phyloP scores from a whole-genome alignment of 2,888 invertebrate species.

The Drosophila phalerata region DNA sequence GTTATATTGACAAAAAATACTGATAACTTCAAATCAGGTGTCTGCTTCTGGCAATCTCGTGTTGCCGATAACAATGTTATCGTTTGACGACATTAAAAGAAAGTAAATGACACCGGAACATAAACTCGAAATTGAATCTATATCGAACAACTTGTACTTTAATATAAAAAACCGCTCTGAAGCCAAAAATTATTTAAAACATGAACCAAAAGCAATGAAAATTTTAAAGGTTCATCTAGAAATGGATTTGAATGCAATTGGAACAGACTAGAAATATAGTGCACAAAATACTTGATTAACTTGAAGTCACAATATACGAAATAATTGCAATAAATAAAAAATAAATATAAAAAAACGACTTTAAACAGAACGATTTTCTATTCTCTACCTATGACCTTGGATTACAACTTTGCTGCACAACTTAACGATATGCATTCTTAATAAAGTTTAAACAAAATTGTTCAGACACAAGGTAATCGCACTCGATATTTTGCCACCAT shows the following conservation, averaged over 20 bases:
- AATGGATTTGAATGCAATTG: neutral
- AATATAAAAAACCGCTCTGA: too few relatives aligned
- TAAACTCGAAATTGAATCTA: neutral
- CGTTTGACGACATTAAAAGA: neutral
- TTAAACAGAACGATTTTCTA: neutral
- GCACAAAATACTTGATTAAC: too few relatives aligned
- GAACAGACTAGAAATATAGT: neutral
- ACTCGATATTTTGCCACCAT: neutral
- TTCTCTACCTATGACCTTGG: neutral
- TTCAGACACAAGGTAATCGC: slow-evolving; percentile 1
- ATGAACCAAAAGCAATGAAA: too few relatives aligned
- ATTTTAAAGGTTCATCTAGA: too few relatives aligned
- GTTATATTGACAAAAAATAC: neutral
- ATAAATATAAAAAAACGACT: neutral
- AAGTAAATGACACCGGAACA: neutral
- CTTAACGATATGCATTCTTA: slow-evolving; percentile 10
- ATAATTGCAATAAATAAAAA: neutral
- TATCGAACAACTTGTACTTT: neutral
- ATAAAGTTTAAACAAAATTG: slow-evolving; percentile 21
- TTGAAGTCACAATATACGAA: neutral
- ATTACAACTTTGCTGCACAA: slow-evolving; percentile 12
- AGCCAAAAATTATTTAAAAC: too few relatives aligned
- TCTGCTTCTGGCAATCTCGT: neutral
- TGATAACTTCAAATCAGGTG: neutral
- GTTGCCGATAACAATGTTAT: neutral